Evolutionary conservation across 2,113 vertebrate species (phyloP).

Genomic region (Ceuthmochares aereus): DNA sequence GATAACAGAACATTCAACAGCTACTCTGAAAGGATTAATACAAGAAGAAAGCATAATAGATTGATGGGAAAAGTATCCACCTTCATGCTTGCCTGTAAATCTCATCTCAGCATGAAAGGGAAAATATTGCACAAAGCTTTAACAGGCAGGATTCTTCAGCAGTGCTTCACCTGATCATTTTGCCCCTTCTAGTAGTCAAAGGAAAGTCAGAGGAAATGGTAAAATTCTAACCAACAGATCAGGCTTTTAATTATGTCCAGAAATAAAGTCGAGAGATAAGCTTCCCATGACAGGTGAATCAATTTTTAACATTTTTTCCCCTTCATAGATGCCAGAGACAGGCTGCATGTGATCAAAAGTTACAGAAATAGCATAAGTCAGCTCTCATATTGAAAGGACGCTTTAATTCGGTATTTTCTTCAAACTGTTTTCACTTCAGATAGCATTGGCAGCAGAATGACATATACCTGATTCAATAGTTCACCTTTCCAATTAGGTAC

Average conservation of each 20-base stretch:
- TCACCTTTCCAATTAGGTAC: neutral
- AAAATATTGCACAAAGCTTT: neutral
- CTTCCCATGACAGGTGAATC: neutral
- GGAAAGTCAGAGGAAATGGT: neutral
- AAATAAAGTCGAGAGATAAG: neutral
- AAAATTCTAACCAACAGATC: neutral
- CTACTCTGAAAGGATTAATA: neutral
- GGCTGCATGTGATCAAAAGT: neutral
- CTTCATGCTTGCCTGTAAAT: neutral
- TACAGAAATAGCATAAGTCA: neutral
- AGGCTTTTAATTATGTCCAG: slow-evolving; percentile 6
- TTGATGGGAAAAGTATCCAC: neutral
- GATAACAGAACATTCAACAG: neutral
- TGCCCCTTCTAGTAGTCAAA: neutral
- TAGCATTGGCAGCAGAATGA: neutral
- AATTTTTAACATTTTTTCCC: neutral
- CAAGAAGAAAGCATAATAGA: neutral
- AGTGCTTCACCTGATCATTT: neutral
- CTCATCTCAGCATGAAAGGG: neutral
- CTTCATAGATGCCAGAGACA: neutral
- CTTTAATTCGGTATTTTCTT: neutral
- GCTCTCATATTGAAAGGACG: neutral
- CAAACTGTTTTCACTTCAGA: neutral
- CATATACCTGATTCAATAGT: neutral
- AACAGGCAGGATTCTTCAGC: neutral